phyloP scores from a whole-genome alignment of 2,888 invertebrate species.

The Iphiclides podalirius region DNA sequence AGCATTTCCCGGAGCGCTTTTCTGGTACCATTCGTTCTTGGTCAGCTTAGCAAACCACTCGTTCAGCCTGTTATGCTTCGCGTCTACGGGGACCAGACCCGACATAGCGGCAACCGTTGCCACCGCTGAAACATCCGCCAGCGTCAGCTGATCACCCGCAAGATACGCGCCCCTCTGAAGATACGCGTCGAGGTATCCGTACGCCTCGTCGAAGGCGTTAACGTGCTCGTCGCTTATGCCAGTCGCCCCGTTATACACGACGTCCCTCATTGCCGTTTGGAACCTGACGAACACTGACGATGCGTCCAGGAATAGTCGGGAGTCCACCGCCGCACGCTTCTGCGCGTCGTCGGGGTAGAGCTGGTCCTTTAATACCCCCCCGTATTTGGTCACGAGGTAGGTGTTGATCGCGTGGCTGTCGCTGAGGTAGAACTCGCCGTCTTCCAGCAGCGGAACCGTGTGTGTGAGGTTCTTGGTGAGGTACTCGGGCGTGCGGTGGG shows the following conservation, averaged over 20 bases:
- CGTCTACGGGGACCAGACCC: constrained; percentile 35
- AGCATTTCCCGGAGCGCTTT: constrained; percentile 40
- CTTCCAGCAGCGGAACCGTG: constrained; percentile 45
- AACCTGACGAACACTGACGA: constrained; percentile 35
- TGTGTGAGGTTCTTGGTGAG: constrained; percentile 45
- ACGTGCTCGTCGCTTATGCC: constrained; percentile 31
- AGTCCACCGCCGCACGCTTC: constrained; percentile 40
- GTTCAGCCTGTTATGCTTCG: constrained; percentile 35
- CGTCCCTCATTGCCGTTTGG: constrained; percentile 24
- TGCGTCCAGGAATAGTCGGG: constrained; percentile 42
- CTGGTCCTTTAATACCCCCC: constrained; percentile 37
- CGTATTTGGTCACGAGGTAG: constrained; percentile 48
- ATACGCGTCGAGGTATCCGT: constrained; percentile 44
- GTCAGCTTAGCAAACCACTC: constrained; percentile 39
- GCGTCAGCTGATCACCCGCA: constrained; percentile 39
- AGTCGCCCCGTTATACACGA: constrained; percentile 27
- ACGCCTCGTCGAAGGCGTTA: constrained; percentile 35
- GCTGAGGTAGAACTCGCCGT: no score
- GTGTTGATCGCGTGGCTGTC: constrained; percentile 48
- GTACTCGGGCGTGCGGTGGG: constrained; percentile 39
- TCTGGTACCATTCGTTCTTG: constrained; percentile 39
- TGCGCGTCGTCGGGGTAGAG: constrained; percentile 43
- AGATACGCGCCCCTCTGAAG: constrained; percentile 37
- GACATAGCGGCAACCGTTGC: constrained; percentile 39
- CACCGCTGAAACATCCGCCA: constrained; percentile 46